Evolutionary conservation across 2,888 invertebrate species (phyloP).

Genomic region (Malacosoma neustria): DNA sequence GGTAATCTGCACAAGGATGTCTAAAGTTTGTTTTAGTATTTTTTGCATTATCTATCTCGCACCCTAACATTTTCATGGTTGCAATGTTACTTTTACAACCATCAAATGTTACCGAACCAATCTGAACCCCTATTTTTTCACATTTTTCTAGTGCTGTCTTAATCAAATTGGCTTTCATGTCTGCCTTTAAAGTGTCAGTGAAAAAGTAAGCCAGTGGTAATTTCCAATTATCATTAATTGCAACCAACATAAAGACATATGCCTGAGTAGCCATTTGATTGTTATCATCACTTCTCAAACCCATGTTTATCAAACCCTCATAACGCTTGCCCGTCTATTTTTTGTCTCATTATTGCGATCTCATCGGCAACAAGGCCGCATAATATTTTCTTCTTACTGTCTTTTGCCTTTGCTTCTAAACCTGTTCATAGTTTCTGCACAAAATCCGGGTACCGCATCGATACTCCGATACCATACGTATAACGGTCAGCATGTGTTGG

Average conservation of each 20-base stretch:
- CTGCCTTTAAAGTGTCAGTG: slow-evolving; percentile 7
- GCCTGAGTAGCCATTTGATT: slow-evolving; percentile 11
- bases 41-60: slow-evolving; percentile 2
- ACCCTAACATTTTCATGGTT: slow-evolving; percentile 8
- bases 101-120: slow-evolving; percentile 10
- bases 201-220: slow-evolving; percentile 15
- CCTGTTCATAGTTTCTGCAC: not conserved
- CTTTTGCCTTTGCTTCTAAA: not conserved
- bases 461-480: too few relatives aligned
- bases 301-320: slow-evolving; percentile 11
- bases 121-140: slow-evolving; percentile 5
- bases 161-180: slow-evolving; percentile 9
- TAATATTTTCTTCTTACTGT: slow-evolving; percentile 5
- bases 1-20: slow-evolving; percentile 7
- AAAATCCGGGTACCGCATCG: not conserved
- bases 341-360: slow-evolving; percentile 15
- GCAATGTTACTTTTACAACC: slow-evolving; percentile 13
- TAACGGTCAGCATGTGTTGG: too few relatives aligned
- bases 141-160: slow-evolving; percentile 8
- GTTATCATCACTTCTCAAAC: slow-evolving; percentile 7
- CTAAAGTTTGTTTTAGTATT: slow-evolving; percentile 9
- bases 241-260: slow-evolving; percentile 12
- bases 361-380: slow-evolving; percentile 11
- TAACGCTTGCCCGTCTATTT: slow-evolving; percentile 11
- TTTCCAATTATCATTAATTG: slow-evolving; percentile 11